A percentile compares a stretch with the other conserved stretches of the same genome.
These are phyloP conservation scores for Ornithoptera priamus DNA, from an alignment of 2,888 invertebrate species.

Conservation along the genomic window DNA sequence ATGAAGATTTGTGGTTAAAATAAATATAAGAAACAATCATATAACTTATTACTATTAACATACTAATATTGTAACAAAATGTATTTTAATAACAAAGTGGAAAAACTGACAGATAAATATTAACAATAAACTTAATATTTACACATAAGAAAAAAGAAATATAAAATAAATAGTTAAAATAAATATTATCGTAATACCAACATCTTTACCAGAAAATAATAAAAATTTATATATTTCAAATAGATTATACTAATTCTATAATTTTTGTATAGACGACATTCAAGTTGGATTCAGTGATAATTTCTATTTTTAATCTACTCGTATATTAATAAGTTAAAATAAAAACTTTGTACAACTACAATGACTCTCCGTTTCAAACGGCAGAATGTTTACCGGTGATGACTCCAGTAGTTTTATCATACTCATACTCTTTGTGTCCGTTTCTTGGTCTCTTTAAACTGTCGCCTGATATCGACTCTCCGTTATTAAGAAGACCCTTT, in stretches of 20 bases:
- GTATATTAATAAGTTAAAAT: neutral
- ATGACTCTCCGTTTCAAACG: conserved; percentile 46
- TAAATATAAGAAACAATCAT: conserved; percentile 7
- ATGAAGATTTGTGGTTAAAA: conserved; percentile 18
- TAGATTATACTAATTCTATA: too few relatives aligned
- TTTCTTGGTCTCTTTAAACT: conserved; percentile 52
- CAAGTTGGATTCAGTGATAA: too few relatives aligned
- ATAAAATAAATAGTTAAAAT: too few relatives aligned
- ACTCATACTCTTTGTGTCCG: conserved; percentile 67
- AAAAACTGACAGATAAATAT: neutral
- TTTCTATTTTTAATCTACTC: neutral
- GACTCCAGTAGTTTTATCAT: conserved; percentile 69
- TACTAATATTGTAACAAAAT: neutral
- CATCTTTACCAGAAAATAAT: too few relatives aligned
- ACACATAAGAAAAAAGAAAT: too few relatives aligned
- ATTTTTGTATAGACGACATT: too few relatives aligned
- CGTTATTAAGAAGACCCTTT: conserved; percentile 64
- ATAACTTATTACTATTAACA: neutral
- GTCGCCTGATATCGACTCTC: conserved; percentile 47
- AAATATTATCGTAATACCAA: too few relatives aligned
- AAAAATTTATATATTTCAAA: too few relatives aligned
- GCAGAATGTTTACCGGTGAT: conserved; percentile 75
- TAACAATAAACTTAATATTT: too few relatives aligned
- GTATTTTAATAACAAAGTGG: neutral
- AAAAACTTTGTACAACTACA: conserved; percentile 17